Conservation (phyloP, 2,888 invertebrate genomes). For the Dryococelus australis region DNA sequence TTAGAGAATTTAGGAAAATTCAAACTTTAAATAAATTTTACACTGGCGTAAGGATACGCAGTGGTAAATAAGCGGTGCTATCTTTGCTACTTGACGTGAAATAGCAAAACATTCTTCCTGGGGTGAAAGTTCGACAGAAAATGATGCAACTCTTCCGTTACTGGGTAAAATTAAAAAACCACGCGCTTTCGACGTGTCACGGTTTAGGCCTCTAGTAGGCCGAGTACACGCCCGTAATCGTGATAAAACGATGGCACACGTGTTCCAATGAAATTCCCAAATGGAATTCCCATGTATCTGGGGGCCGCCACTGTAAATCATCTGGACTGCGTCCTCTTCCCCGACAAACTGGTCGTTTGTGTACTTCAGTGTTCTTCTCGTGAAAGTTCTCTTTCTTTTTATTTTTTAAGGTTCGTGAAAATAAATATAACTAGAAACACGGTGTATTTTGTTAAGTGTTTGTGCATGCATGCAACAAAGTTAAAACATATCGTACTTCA, state of each 20-base stretch:
- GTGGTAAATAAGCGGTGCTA: too few relatives aligned
- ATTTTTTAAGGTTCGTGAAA: neutral
- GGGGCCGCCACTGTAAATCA: neutral
- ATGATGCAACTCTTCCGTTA: neutral
- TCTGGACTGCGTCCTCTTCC: neutral
- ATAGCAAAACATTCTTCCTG: neutral
- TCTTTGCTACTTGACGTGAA: neutral
- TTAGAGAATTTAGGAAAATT: too few relatives aligned
- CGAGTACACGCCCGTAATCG: neutral
- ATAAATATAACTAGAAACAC: too few relatives aligned
- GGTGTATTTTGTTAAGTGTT: too few relatives aligned
- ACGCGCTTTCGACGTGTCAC: neutral
- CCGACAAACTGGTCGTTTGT: neutral
- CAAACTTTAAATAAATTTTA: too few relatives aligned
- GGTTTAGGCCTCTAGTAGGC: neutral
- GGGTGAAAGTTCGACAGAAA: neutral
- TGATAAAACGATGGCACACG: neutral
- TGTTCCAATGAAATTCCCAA: neutral
- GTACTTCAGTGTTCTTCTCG: neutral
- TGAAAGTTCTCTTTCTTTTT: neutral
- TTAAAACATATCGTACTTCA: too few relatives aligned
- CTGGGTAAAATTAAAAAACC: neutral
- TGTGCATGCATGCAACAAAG: too few relatives aligned
- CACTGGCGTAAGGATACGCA: too few relatives aligned
- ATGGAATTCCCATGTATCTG: neutral